These are phyloP conservation scores for Aphaenogaster floridana DNA, from an alignment of 1,140 invertebrate genomes.

Conservation along the genomic window DNA sequence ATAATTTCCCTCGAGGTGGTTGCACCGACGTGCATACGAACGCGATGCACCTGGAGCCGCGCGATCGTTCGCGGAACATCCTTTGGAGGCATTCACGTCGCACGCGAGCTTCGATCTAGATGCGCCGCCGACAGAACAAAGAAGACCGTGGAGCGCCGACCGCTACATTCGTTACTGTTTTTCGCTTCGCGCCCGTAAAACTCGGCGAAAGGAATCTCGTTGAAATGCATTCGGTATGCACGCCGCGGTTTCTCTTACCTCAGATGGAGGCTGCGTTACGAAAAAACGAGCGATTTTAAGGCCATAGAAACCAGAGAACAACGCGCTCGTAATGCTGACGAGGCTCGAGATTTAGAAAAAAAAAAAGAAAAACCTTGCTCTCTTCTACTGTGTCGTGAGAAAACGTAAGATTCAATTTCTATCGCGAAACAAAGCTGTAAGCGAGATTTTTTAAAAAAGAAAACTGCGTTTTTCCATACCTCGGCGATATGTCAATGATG, in stretches of 20 bases:
- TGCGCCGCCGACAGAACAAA: conserved; percentile 1
- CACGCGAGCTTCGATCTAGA: conserved; percentile 51
- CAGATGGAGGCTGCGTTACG: not conserved
- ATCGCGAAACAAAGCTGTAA: not conserved
- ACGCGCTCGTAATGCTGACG: not conserved
- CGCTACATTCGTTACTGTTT: conserved; percentile 12
- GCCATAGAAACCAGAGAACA: conserved; percentile 19
- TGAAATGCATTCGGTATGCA: conserved; percentile 42
- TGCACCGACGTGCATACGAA: conserved; percentile 50
- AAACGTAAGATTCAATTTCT: not conserved
- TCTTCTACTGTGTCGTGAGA: not conserved
- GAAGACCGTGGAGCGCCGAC: not conserved
- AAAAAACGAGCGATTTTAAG: not conserved
- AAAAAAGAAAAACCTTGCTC: not conserved
- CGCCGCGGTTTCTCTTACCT: conserved; percentile 20
- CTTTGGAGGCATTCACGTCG: conserved; percentile 44
- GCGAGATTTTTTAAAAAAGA: not conserved
- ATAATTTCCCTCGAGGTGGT: conserved; percentile 28
- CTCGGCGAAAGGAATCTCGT: conserved; percentile 27
- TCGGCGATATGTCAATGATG: not conserved
- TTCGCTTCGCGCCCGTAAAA: not conserved
- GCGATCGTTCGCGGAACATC: conserved; percentile 16
- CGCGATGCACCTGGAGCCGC: conserved; percentile 18
- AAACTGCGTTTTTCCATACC: not conserved
- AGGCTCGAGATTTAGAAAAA: too few relatives aligned